Evolutionary conservation across 2,797 vertebrate genomes (phyloP).

Genomic region (Potorous gilbertii): DNA sequence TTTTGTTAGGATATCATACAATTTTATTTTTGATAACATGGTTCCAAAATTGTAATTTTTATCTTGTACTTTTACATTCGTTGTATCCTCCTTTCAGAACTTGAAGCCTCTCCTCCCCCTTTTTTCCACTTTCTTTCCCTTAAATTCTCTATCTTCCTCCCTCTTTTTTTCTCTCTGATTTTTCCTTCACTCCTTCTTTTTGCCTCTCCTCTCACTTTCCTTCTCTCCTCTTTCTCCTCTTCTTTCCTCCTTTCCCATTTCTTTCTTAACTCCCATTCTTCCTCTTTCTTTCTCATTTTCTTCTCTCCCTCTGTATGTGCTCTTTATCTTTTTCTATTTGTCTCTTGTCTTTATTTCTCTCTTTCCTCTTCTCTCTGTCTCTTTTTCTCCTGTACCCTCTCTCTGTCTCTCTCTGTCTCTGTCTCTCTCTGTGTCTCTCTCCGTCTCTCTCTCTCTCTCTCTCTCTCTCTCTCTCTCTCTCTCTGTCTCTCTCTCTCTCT

Average conservation of each 20-base stretch:
- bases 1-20: background rate
- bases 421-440: too few relatives aligned
- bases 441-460: too few relatives aligned
- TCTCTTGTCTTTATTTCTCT: background rate
- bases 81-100: background rate
- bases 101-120: background rate
- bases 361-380: background rate
- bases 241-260: background rate
- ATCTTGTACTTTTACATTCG: background rate
- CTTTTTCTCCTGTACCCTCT: background rate
- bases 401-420: background rate
- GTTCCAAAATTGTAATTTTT: background rate
- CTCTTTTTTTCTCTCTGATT: background rate
- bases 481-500: background rate
- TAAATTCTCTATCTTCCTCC: background rate
- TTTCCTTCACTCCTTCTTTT: background rate
- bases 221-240: background rate
- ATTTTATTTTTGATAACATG: conserved; percentile 29
- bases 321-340: background rate
- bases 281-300: background rate
- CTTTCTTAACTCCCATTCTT: background rate
- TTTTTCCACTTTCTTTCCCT: background rate
- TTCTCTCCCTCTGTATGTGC: background rate
- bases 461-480: background rate
- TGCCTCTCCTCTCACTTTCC: too few relatives aligned